Evolutionary conservation across 92 coral and sea anemone genomes (phyloP).

Genomic region (Palythoa caribaeorum): DNA sequence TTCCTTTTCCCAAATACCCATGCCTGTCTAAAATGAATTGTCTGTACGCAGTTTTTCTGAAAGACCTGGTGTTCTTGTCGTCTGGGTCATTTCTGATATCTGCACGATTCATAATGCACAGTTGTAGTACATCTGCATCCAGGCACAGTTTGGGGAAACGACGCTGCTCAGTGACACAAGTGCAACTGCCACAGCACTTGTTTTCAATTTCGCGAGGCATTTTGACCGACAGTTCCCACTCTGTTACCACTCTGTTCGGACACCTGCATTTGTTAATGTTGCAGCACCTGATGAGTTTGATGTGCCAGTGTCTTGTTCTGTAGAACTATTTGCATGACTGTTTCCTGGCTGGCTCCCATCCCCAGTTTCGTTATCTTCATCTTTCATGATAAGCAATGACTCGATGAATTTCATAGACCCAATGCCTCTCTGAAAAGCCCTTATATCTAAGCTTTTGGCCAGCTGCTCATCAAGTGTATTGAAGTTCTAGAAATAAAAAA

Average conservation of each 20-base stretch:
- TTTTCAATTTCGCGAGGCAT: slow-evolving; percentile 59
- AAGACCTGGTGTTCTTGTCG: slow-evolving; percentile 55
- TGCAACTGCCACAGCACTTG: slow-evolving; percentile 49
- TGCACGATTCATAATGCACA: slow-evolving; percentile 50
- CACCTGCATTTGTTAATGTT: not conserved
- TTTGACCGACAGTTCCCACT: slow-evolving; percentile 42
- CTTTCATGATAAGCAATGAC: not conserved
- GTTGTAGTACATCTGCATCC: slow-evolving; percentile 56
- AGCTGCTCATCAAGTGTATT: slow-evolving; percentile 7
- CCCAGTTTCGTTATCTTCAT: not conserved
- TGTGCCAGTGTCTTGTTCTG: not conserved
- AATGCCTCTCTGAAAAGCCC: not conserved
- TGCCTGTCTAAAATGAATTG: slow-evolving; percentile 56
- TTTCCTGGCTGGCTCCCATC: no score
- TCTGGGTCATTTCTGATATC: slow-evolving; percentile 64
- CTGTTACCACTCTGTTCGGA: slow-evolving; percentile 46
- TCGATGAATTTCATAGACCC: slow-evolving; percentile 12
- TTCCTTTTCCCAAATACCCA: slow-evolving; percentile 63
- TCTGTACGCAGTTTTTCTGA: slow-evolving; percentile 62
- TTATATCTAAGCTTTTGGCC: not conserved
- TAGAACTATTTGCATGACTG: no score
- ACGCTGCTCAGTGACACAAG: slow-evolving; percentile 50
- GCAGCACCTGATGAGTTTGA: not conserved
- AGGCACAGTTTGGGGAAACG: slow-evolving; percentile 61
- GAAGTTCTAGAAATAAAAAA: slow-evolving; percentile 5